Base-by-base conservation (phyloP, 2,797 vertebrate species). In the Micrastur ruficollis region DNA sequence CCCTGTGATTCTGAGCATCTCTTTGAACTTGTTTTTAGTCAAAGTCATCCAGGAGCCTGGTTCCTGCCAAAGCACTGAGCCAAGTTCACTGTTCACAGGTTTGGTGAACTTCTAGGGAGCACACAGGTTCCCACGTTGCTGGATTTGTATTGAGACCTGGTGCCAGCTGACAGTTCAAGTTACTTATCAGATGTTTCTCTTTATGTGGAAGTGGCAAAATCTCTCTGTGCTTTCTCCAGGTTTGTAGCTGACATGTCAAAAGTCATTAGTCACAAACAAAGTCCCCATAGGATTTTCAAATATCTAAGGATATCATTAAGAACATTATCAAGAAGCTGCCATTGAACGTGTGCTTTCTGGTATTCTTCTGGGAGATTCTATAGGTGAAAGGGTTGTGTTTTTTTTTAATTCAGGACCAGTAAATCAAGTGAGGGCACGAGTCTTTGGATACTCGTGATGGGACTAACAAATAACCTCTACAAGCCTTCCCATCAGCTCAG, bases 61-160 rank as follows among this genome's bases (percentile, higher is more conserved):
- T 15, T 65, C 27, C 58, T 50, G 61, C 52, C 31, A n/a, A 38
- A 31, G n/a, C 55, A 5, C 0, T 25, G 59, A 56, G 68, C 52
- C 0, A 4, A 46, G 44, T 36, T 74, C 22, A 12, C 53, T 34
- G 4, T 20, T 50, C 6, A 2, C 47, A 66, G 44, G 7, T 5
- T 42, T n/a, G 32, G 8, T 18, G 62, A 56, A 25, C 27, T 18
- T 9, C 22, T 40, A 76, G 34, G 50, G 19, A 46, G 19, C 9
- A 4, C 1, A 1, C 0, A 20, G 29, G 12, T 6, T 63, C 27
- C 71, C 63, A 27, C 12, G 0, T 0, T 4, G 6, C 36, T 27
- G 44, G 55, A 18, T 14, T 29, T 25, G 31, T 25, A 5, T 2
- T 4, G 36, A 34, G 46, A n/a, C 31, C 56, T 29, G 49, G 20